phyloP scores from a whole-genome alignment of 2,113 vertebrate genomes.

The Nanger granti region DNA sequence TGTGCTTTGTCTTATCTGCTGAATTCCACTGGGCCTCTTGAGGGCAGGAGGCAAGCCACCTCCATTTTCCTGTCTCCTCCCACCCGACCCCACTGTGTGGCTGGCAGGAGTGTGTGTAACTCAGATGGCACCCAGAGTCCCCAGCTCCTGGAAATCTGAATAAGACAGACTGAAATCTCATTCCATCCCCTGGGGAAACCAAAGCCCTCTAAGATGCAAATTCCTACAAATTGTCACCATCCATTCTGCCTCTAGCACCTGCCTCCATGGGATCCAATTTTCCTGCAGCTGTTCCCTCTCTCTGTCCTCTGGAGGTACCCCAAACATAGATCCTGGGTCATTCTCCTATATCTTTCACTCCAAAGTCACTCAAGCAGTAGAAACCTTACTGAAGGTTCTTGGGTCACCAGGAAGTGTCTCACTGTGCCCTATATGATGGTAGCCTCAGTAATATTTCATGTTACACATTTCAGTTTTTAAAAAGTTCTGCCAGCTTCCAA shows the following conservation, averaged over 20 bases:
- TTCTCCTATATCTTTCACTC: not conserved
- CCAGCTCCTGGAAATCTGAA: not conserved
- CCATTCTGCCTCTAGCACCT: not conserved
- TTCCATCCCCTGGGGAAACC: not conserved
- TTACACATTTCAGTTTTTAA: not conserved
- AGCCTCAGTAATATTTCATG: not conserved
- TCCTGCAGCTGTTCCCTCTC: not conserved
- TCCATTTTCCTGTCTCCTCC: not conserved
- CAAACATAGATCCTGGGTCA: not conserved
- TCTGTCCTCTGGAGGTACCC: not conserved
- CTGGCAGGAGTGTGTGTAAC: not conserved
- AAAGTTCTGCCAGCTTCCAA: not conserved
- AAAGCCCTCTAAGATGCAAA: not conserved
- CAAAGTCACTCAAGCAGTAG: not conserved
- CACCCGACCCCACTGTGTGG: rapidly evolving
- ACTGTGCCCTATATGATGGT: too few species aligned
- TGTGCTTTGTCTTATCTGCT: not conserved
- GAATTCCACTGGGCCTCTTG: too few species aligned
- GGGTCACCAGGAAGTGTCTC: not conserved
- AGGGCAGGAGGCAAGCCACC: not conserved
- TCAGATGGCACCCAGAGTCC: not conserved
- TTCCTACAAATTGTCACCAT: not conserved
- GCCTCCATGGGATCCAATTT: not conserved
- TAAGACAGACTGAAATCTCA: not conserved
- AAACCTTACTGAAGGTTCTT: not conserved